These are phyloP conservation scores for Aporophyla lueneburgensis DNA, from an alignment of 2,888 invertebrate genomes.

Conservation along the genomic window DNA sequence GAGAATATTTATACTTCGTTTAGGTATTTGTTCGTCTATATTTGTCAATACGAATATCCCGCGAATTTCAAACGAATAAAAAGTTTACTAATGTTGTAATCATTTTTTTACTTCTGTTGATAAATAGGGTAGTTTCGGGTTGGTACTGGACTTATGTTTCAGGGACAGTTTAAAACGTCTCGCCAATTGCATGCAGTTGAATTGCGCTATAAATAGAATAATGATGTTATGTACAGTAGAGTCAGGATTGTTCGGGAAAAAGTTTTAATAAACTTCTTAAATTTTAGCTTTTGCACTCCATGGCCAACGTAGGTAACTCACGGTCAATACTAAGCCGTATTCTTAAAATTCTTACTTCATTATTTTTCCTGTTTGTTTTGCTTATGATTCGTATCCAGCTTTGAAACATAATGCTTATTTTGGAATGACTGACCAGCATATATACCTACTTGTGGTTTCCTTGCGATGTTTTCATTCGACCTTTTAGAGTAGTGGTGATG, in stretches of 20 bases:
- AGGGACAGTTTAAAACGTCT: too few species aligned
- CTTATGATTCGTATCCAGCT: neutral
- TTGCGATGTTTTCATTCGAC: too few species aligned
- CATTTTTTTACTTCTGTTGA: neutral
- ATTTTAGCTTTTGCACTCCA: neutral
- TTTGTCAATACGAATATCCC: slow-evolving; percentile 12
- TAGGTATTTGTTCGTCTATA: neutral
- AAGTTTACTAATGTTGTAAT: neutral
- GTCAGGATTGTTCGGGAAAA: neutral
- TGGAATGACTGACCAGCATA: neutral
- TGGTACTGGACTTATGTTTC: neutral
- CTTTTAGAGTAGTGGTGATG: too few species aligned
- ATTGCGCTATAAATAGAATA: neutral
- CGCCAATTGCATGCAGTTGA: neutral
- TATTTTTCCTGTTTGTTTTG: slow-evolving; percentile 30
- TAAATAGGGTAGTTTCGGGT: too few species aligned
- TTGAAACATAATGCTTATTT: neutral
- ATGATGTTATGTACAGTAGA: neutral
- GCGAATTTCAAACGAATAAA: slow-evolving; percentile 43
- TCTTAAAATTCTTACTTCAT: neutral
- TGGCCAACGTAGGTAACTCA: neutral
- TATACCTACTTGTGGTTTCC: too few species aligned
- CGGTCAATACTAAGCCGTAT: neutral
- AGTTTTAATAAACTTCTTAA: neutral
- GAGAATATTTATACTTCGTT: slow-evolving; percentile 3